Evolutionary conservation across 2,888 invertebrate genomes (phyloP).

Genomic region (Icerya purchasi): DNA sequence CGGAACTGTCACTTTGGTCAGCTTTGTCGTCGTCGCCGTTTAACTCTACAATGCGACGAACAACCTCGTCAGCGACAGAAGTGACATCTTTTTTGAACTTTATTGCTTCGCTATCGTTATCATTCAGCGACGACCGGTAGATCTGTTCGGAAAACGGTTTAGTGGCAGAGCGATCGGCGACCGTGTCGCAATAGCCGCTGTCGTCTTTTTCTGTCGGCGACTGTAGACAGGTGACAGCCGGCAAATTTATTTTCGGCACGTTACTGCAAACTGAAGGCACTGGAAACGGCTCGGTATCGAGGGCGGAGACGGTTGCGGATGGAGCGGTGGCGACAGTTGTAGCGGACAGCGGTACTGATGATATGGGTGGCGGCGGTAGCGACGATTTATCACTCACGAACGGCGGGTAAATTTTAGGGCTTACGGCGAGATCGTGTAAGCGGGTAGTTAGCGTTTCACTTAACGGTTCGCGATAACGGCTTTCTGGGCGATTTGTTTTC

Average conservation of each 20-base stretch:
- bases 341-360: conserved; percentile 4
- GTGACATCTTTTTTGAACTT: neutral
- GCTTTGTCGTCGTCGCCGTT: neutral
- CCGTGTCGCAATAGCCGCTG: neutral
- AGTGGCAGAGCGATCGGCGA: conserved; percentile 1
- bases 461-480: neutral
- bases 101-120: neutral
- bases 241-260: neutral
- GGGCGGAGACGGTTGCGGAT: conserved; percentile 15
- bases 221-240: neutral
- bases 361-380: neutral
- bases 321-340: conserved; percentile 14
- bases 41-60: neutral
- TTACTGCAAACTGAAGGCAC: neutral
- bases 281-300: too few relatives aligned
- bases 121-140: neutral
- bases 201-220: conserved; percentile 4
- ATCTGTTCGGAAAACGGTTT: too few relatives aligned
- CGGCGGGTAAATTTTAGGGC: neutral
- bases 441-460: neutral
- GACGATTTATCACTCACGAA: too few relatives aligned
- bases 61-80: neutral
- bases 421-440: neutral
- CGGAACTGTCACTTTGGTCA: too few relatives aligned
- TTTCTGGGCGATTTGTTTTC: neutral